phyloP scores from a whole-genome alignment of 2,113 vertebrate genomes.

The Cyphomyrus plagiostoma region DNA sequence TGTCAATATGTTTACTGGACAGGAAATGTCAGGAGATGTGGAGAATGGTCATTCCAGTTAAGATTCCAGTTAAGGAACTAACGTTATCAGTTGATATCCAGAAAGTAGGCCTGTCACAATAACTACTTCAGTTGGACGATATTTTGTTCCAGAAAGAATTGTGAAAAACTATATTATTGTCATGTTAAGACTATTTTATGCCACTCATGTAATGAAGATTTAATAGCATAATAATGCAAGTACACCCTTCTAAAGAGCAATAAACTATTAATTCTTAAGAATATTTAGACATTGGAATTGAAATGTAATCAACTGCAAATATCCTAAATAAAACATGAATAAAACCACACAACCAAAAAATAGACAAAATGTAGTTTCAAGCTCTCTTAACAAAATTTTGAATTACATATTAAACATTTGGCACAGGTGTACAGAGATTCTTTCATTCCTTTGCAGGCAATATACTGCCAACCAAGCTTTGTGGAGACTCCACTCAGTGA shows the following conservation, averaged over 20 bases:
- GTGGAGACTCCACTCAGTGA: background rate
- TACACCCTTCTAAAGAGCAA: background rate
- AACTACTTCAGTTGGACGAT: conserved; percentile 24
- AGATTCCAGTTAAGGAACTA: conserved; percentile 20
- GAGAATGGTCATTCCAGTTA: background rate
- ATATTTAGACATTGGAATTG: background rate
- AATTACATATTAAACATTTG: background rate
- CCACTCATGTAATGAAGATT: background rate
- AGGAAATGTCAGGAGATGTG: background rate
- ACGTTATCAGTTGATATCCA: conserved; percentile 35
- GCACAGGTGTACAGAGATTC: background rate
- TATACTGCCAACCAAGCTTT: background rate
- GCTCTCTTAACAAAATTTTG: background rate
- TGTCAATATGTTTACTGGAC: conserved; percentile 34
- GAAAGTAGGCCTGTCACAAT: background rate
- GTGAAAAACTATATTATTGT: background rate
- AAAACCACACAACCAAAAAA: background rate
- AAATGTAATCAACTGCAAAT: background rate
- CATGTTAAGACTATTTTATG: background rate
- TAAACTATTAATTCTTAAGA: background rate
- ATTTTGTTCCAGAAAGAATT: background rate
- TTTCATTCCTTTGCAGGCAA: background rate
- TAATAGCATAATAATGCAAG: background rate
- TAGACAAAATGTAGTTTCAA: background rate
- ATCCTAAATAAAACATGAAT: background rate